Evolutionary conservation across 2,113 vertebrate species (phyloP).

Genomic region (Lepisosteus osseus): DNA sequence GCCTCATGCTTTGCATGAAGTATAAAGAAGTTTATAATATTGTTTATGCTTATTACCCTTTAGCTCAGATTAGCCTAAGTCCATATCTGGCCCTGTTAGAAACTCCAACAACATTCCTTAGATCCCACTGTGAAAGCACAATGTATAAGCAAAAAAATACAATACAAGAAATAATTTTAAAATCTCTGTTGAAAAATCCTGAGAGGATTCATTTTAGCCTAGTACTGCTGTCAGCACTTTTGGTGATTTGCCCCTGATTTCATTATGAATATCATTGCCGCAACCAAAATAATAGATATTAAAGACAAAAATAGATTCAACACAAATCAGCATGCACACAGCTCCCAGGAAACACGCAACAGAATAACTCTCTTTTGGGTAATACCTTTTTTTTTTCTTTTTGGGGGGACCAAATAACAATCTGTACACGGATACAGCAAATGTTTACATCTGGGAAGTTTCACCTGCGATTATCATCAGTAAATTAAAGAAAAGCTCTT

Average conservation of each 20-base stretch:
- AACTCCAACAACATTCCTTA: slow-evolving; percentile 34
- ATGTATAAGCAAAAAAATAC: slow-evolving; percentile 38
- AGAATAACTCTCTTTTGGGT: slow-evolving; percentile 17
- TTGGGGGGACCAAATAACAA: slow-evolving; percentile 9
- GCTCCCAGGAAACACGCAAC: slow-evolving; percentile 23
- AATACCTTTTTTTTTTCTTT: slow-evolving; percentile 6
- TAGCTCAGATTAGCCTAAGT: slow-evolving; percentile 58
- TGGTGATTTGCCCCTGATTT: slow-evolving; percentile 53
- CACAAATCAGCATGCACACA: slow-evolving; percentile 48
- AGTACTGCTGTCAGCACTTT: slow-evolving; percentile 69
- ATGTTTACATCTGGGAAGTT: not conserved
- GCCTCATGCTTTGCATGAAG: slow-evolving; percentile 36
- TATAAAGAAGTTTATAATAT: slow-evolving; percentile 63
- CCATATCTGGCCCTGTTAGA: slow-evolving; percentile 36
- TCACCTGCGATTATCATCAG: slow-evolving; percentile 12
- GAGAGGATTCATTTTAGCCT: slow-evolving; percentile 65
- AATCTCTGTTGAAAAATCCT: slow-evolving; percentile 57
- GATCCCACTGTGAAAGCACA: slow-evolving; percentile 32
- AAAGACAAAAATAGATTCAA: slow-evolving; percentile 53
- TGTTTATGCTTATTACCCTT: slow-evolving; percentile 38
- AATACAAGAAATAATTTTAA: slow-evolving; percentile 57
- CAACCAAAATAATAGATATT: slow-evolving; percentile 61
- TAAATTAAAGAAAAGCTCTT: slow-evolving; percentile 4
- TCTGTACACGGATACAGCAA: slow-evolving; percentile 1
- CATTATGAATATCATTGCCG: slow-evolving; percentile 61